Base-by-base conservation (phyloP, 2,113 vertebrate species). In the Ochotona princeps region DNA sequence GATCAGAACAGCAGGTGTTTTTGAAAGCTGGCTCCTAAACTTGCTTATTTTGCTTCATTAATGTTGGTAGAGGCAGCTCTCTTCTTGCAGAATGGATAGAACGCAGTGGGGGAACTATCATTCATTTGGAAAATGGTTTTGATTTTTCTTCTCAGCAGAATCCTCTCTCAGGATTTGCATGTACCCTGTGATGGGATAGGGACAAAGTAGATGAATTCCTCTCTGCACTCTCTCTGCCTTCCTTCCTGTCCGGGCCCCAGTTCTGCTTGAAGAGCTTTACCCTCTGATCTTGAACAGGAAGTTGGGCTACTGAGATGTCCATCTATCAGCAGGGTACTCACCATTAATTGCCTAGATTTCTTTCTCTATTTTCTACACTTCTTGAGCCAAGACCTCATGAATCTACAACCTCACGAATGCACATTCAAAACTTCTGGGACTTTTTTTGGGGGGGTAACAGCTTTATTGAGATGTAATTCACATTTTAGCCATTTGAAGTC, bases 31-130 rank as follows among this genome's bases (percentile, higher is more conserved):
- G 81, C 79, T 94, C 38, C 72, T 87, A 74, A 87, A 91, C 23
- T 87, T 72, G 90, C 90, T 92, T 75, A 92, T 95, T 91, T 90
- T 76, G 60, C 49, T 84, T 96, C 84, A 89, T 95, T 95, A 95
- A 74, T 23, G 82, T 87, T 88, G 83, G 69, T 92, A 91, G 94
- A 95, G 78, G 73, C 84, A 82, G 82, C 54, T 66, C 69, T 94
- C 26, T 21, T 82, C 54, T 89, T 87, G 81, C 54, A 89, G 81
- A 93, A 89, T 20, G 63, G 87, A 61, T 23, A 76, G 84, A 90
- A 87, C 84, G 61, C 72, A 84, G 91, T 12, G 4, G 84, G 38
- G 91, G 49, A 92, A 80, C 47, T 87, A 89, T 73, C 57, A 94
- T 92, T 93, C 35, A 88, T 44, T 88, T 89, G 54, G 83, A 87